A percentile compares a stretch with the other conserved stretches of the same genome.
Conservation (phyloP, 2,888 invertebrate genomes). For the Mylabris sibirica region DNA sequence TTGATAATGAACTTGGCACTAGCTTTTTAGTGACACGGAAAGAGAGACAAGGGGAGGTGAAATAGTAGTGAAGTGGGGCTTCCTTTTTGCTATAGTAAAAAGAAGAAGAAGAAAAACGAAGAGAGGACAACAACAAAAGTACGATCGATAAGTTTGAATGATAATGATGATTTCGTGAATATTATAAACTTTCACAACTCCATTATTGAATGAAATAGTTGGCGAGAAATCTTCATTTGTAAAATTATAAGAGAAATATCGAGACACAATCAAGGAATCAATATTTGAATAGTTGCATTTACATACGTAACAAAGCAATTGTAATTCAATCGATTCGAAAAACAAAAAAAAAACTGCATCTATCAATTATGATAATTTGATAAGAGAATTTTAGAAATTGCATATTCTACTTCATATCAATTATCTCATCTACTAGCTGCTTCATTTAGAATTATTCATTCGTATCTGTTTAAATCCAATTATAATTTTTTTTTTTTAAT, state of each 20-base stretch:
- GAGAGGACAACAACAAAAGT: background rate
- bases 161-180: background rate
- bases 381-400: background rate
- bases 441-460: too few species aligned
- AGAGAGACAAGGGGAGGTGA: slow-evolving; percentile 22
- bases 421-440: too few species aligned
- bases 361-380: too few species aligned
- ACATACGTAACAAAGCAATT: too few species aligned
- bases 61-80: background rate
- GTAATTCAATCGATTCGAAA: too few species aligned
- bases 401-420: too few species aligned
- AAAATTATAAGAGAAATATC: background rate
- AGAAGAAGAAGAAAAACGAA: background rate
- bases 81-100: background rate
- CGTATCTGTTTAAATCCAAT: too few species aligned
- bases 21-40: slow-evolving; percentile 28
- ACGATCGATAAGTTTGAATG: slow-evolving; percentile 1
- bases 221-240: too few species aligned
- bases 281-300: background rate
- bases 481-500: too few species aligned
- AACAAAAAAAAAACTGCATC: too few species aligned
- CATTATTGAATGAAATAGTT: too few species aligned
- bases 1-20: slow-evolving; percentile 82
- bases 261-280: too few species aligned
- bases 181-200: background rate